Conservation (phyloP, 2,113 vertebrate species). For the Rafetus swinhoei region DNA sequence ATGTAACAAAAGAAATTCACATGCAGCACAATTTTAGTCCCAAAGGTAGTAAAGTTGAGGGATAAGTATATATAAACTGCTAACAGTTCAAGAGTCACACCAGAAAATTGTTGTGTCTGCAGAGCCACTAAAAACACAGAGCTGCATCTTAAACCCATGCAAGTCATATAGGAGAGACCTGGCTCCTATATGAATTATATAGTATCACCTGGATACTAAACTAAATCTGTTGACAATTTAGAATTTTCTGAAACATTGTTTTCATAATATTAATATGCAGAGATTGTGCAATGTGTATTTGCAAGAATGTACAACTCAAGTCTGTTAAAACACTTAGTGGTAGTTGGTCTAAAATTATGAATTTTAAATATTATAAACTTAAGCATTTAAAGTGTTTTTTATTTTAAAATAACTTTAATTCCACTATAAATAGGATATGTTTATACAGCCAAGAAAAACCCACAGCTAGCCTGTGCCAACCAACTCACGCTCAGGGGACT, state of each 20-base stretch:
- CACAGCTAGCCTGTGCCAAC: not conserved
- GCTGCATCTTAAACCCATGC: not conserved
- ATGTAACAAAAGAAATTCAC: not conserved
- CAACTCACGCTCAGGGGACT: not conserved
- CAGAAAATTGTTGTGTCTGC: not conserved
- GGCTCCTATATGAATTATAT: not conserved
- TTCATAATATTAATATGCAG: not conserved
- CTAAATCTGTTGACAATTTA: not conserved
- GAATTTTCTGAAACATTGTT: not conserved
- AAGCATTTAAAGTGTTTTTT: rapidly evolving
- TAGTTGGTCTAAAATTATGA: not conserved
- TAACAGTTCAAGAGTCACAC: not conserved
- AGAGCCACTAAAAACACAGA: rapidly evolving
- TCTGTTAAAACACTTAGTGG: not conserved
- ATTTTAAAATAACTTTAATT: not conserved
- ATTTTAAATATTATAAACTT: no score
- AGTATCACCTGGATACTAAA: rapidly evolving
- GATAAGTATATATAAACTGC: not conserved
- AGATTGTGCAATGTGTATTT: rapidly evolving
- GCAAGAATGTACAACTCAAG: not conserved
- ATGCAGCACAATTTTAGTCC: not conserved
- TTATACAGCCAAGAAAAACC: not conserved
- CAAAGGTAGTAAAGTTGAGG: not conserved
- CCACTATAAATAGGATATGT: rapidly evolving
- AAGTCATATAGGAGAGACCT: not conserved